Evolutionary conservation across 1,140 invertebrate species (phyloP).

Genomic region (Papilio aristodemus): DNA sequence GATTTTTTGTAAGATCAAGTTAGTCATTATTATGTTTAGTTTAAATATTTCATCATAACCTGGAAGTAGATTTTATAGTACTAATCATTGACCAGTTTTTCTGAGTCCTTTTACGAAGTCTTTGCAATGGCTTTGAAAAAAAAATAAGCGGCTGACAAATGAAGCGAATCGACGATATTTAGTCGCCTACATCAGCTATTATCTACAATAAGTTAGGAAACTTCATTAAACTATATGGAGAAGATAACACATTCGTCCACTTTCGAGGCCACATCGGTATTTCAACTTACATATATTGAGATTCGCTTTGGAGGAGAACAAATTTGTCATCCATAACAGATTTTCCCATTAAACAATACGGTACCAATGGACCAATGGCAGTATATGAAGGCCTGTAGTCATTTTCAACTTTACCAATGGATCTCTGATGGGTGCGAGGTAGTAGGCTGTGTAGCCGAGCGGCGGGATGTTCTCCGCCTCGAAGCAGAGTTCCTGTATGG

Average conservation of each 20-base stretch:
- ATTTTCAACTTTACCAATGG: slow-evolving; percentile 49
- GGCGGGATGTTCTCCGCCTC: slow-evolving; percentile 83
- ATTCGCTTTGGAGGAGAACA: too few species aligned
- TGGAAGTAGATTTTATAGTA: not conserved
- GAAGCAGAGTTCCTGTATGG: slow-evolving; percentile 85
- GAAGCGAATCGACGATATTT: slow-evolving; percentile 1
- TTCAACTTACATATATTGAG: too few species aligned
- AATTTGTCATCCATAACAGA: too few species aligned
- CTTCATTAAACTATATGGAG: too few species aligned
- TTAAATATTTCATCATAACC: slow-evolving; percentile 19
- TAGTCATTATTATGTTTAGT: not conserved
- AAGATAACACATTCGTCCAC: too few species aligned
- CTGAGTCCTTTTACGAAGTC: not conserved
- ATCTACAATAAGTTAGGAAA: too few species aligned
- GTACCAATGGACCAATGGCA: too few species aligned
- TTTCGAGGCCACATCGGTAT: too few species aligned
- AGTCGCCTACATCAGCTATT: too few species aligned
- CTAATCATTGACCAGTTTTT: slow-evolving; percentile 12
- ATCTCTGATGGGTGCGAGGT: slow-evolving; percentile 71
- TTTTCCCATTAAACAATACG: too few species aligned
- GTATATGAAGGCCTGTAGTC: too few species aligned
- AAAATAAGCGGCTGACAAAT: slow-evolving; percentile 1
- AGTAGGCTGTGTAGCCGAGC: slow-evolving; percentile 84
- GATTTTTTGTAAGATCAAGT: slow-evolving; percentile 3
- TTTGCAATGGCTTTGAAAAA: not conserved